Conservation (phyloP, 64 coral and sea anemone genomes). For the Porites lutea region DNA sequence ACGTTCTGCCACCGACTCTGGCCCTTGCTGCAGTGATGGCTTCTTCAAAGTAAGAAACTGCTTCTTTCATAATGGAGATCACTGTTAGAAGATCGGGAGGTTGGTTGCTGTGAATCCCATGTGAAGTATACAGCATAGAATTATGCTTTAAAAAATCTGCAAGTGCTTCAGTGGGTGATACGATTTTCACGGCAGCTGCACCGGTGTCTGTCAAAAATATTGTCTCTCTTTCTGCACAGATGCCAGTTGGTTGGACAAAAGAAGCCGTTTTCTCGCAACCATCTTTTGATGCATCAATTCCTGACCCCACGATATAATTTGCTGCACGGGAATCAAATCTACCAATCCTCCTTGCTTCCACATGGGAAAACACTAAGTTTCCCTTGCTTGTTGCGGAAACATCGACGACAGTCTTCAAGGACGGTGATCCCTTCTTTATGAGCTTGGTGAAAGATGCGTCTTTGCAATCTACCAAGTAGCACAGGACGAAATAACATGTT, state of each 20-base stretch:
- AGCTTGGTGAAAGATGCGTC: background rate
- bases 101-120: constrained; percentile 29
- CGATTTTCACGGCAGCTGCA: constrained; percentile 13
- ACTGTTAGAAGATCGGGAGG: constrained; percentile 8
- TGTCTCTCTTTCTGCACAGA: constrained; percentile 32
- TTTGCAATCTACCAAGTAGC: background rate
- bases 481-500: too few species aligned
- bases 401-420: background rate
- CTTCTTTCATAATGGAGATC: constrained; percentile 22
- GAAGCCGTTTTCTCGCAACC: constrained; percentile 28
- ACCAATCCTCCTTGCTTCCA: background rate
- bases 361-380: background rate
- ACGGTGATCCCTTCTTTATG: background rate
- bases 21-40: background rate
- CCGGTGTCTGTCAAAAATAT: constrained; percentile 49
- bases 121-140: constrained; percentile 31
- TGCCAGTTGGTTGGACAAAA: constrained; percentile 51
- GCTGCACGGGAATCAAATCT: background rate
- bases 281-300: background rate
- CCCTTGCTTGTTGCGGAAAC: background rate
- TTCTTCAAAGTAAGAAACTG: background rate
- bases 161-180: constrained; percentile 16
- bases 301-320: background rate
- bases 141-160: constrained; percentile 39
- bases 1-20: background rate